These are phyloP conservation scores for Antennarius maculatus DNA, from an alignment of 2,797 vertebrate species.

Conservation along the genomic window DNA sequence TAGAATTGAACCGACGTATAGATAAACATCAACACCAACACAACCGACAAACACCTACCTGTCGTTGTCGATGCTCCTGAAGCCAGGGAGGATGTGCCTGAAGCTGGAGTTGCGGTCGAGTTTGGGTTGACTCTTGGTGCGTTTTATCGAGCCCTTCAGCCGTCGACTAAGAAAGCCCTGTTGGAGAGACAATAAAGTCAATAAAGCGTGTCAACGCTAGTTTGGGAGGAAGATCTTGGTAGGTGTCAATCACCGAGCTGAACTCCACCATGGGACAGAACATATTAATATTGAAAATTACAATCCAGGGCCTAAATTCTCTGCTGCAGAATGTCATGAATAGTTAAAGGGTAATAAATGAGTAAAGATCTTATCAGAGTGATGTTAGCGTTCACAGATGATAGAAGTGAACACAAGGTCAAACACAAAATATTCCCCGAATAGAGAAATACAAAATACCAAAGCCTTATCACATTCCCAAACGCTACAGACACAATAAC, in stretches of 20 bases:
- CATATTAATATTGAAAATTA: constrained; percentile 28
- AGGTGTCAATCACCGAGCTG: constrained; percentile 26
- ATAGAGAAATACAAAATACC: constrained; percentile 14
- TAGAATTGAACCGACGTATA: constrained; percentile 18
- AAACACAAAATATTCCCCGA: constrained; percentile 8
- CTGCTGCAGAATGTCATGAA: constrained; percentile 9
- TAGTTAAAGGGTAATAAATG: constrained; percentile 21
- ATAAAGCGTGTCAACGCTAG: constrained; percentile 6
- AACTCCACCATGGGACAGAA: constrained; percentile 28
- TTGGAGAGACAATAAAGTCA: constrained; percentile 35
- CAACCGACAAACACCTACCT: constrained; percentile 80
- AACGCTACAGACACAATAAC: constrained; percentile 1
- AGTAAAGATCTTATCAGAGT: constrained; percentile 30
- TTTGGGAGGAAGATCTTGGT: not conserved
- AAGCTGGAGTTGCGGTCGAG: constrained; percentile 99
- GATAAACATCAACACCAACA: not conserved
- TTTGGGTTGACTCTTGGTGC: constrained; percentile 99
- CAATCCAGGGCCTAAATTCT: constrained; percentile 1
- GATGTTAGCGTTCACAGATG: not conserved
- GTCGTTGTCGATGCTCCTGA: constrained; percentile 94
- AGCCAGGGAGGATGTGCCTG: constrained; percentile 95
- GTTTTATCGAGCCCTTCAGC: constrained; percentile 98
- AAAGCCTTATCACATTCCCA: not conserved
- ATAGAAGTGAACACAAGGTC: constrained; percentile 31
- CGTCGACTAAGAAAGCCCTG: constrained; percentile 97